Evolutionary conservation across 2,113 vertebrate species (phyloP).

Genomic region (Chloropsis hardwickii): DNA sequence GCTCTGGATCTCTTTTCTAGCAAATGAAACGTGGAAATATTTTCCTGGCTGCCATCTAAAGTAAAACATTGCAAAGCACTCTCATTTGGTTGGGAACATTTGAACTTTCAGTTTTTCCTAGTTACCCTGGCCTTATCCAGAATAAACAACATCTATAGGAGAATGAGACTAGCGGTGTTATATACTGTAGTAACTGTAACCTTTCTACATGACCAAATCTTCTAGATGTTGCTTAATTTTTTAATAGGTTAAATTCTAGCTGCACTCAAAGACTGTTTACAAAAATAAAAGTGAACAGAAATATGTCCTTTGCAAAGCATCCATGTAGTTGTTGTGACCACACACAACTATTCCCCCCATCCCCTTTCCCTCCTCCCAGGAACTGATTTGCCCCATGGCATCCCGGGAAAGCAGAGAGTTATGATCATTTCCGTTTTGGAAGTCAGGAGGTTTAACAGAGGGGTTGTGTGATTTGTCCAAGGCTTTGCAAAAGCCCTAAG

Average conservation of each 20-base stretch:
- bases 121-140: neutral
- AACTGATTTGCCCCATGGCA: neutral
- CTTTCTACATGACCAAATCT: neutral
- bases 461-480: constrained; percentile 44
- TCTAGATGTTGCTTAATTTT: neutral
- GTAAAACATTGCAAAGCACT: neutral
- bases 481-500: constrained; percentile 31
- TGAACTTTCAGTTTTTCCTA: neutral
- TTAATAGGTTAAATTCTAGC: neutral
- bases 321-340: neutral
- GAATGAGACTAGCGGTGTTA: neutral
- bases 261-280: neutral
- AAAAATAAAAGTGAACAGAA: neutral
- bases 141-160: neutral
- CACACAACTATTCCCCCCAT: neutral
- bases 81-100: neutral
- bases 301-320: neutral
- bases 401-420: neutral
- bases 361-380: neutral
- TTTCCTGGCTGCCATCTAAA: neutral
- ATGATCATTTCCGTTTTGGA: constrained; percentile 7
- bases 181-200: neutral
- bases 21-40: neutral
- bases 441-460: neutral
- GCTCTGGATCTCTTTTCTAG: neutral